Evolutionary conservation across 2,797 vertebrate genomes (phyloP), one percentile per base, ranked within the genome.

Genomic region (Smutsia temminckii): DNA sequence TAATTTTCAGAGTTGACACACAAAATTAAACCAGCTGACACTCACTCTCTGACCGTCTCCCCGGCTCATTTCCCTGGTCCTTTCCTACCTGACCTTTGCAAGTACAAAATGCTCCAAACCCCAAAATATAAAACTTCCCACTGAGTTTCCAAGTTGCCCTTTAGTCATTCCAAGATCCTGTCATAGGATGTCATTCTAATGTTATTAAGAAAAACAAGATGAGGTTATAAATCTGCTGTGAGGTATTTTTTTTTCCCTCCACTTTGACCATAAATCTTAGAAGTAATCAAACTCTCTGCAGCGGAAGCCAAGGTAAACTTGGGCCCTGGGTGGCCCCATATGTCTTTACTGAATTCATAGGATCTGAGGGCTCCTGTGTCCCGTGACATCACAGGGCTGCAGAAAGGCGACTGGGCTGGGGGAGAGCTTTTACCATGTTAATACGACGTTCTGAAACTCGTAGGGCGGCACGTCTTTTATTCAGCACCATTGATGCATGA

Each of bases 1-100:
- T 99, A 98, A 99, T 99, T 99, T 99, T 99, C 98, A 78, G 98
- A 96, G 97, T 97, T 99, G 99, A 99, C 98, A 97, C 98, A 98
- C 96, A 98, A 98, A 98, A 99, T 99, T 98, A 99, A 99, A 97
- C 96, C 96, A 98, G 94, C 98, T 98, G 98, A 98, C 98, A 98
- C 98, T 98, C 98, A 98, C 97, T 96, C 89, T 95, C 93, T 84
- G 96, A 96, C 98, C 92, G 34, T 96, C 98, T 98, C 98, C 92
- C 98, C 96, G 97, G 97, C 96, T 97, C 91, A 97, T 98, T 97
- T 95, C 95, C 97, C 97, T 96, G 97, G 96, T 49, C 97, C 97
- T 55, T 94, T 97, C 97, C 97, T 97, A 88, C 97, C 98, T 98
- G 98, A 98, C 98, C 98, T 98, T 97, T 98, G 49, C 94, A 53